Base-by-base conservation (phyloP, 2,113 vertebrate genomes). In the Myotis davidii region DNA sequence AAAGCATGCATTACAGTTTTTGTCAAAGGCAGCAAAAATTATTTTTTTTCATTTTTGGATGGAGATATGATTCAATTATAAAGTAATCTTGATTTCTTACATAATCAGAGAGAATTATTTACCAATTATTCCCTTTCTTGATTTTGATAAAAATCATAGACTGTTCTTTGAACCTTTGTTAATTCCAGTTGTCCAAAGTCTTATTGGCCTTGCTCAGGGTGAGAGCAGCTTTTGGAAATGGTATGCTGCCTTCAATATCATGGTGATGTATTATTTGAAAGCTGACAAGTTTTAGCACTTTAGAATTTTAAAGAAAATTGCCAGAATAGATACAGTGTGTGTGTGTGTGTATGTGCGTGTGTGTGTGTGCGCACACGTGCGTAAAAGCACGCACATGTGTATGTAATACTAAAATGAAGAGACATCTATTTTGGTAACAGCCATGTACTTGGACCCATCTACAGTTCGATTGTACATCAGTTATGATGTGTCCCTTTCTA, bases 401-500 rank as follows among this genome's bases (percentile, higher is more conserved):
- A 10, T 9, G 25, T 94, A 82, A 82, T 90, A 34, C 64, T 89
- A 87, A 97, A 95, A 27, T 69, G 76, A 81, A 88, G 84, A 97
- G 14, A 76, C 90, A 96, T 95, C 50, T 79, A 54, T 97, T 97
- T 73, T 85, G 5, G 52, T 79, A 97, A 93, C 77, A 96, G 69
- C 59, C 73, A 10, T 93, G 52, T 90, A 21, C 37, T 92, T 94
- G 70, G 72, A 83, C 90, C 59, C 85, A 91, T 96, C 87, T 91
- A 92, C 34, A 45, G 45, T 85, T 97, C 95, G 96, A 96, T 37
- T 96, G 86, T 86, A 85, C 84, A 97, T 96, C 90, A 95, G 93
- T 98, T 98, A 97, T 90, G 70, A 92, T 97, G 76, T 67, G 69
- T 92, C 97, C 97, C 2, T 98, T 98, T 98, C 98, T 96, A 97